Evolutionary conservation across 2,888 invertebrate species (phyloP), one percentile per base, ranked within the genome.

Genomic region (Cylindroiulus punctatus): DNA sequence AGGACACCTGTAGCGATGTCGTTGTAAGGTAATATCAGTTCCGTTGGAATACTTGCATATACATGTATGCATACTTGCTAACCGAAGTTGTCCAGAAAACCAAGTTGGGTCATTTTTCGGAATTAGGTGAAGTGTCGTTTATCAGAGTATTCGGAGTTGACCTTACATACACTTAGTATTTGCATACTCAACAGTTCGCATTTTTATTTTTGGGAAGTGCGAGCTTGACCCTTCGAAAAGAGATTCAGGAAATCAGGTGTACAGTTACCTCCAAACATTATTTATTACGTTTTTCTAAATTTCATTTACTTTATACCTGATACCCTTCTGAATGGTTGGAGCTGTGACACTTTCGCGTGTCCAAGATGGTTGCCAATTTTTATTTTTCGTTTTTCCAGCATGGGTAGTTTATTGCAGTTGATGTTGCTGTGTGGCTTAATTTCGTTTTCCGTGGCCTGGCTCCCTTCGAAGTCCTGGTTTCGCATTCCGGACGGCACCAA

Each of bases 401-500:
- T 76, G 14, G 76, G 76, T 30, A 76, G 30, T 17, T 76, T 76
- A 14, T 30, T 76, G 12, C 76, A 76, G 5, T 30, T 76, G 30
- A 26, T 76, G 76, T 30, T 76, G 30, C 32, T 76, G 17, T 76
- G 26, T 26, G 76, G 30, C 30, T 26, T 76, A 32, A 30, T 76
- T 14, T 32, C 76, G 30, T 76, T 76, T 17, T 76, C 76, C 30
- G 30, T 76, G 76, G 76, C 76, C 17, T 76, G 76, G 76, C 12
- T 10, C 26, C 83, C 84, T 32, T 84, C 84, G 52, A 36, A 19
- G 14, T 52, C 52, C 26, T 85, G 85, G 85, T 44, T 85, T 65
- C 85, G 19, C 22, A 86, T 86, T 32, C 86, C 86, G 3, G 83
- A 82, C 19, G 86, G 86, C 12, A 86, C 86, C 12, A 81, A 82